phyloP scores from a whole-genome alignment of 2,113 vertebrate genomes.

The Pachycephala philippinensis region DNA sequence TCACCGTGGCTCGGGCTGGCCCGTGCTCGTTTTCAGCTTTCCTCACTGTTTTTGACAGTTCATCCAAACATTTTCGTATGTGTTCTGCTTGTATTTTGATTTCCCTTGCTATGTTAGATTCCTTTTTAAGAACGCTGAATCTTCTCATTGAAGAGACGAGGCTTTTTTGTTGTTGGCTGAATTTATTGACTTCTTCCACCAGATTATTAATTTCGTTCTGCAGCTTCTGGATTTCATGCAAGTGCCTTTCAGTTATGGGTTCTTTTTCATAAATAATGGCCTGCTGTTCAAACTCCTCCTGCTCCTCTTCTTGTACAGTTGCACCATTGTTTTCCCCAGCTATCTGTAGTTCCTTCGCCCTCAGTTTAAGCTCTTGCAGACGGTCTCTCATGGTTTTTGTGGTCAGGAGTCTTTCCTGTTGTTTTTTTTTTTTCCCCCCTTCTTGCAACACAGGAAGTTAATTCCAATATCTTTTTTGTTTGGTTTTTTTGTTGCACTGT shows the following conservation, averaged over 20 bases:
- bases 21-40: conserved; percentile 77
- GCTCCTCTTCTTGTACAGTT: conserved; percentile 50
- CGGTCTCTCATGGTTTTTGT: conserved; percentile 83
- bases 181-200: conserved; percentile 80
- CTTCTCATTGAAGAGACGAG: conserved; percentile 88
- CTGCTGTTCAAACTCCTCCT: conserved; percentile 72
- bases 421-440: not conserved
- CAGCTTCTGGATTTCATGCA: conserved; percentile 83
- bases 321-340: conserved; percentile 3
- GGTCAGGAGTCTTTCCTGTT: not conserved
- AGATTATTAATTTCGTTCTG: conserved; percentile 81
- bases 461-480: not conserved
- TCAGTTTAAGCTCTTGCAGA: conserved; percentile 84
- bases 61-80: conserved; percentile 77
- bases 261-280: conserved; percentile 90
- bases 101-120: conserved; percentile 81
- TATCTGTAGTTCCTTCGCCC: conserved; percentile 74
- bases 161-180: conserved; percentile 86
- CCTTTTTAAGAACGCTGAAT: conserved; percentile 92
- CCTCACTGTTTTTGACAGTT: conserved; percentile 77
- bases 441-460: not conserved
- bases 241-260: conserved; percentile 82
- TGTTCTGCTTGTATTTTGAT: conserved; percentile 88
- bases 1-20: conserved; percentile 68
- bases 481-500: not conserved